These are phyloP conservation scores for Drosophila subpulchrella DNA, from an alignment of 1,140 invertebrate genomes.

Conservation along the genomic window DNA sequence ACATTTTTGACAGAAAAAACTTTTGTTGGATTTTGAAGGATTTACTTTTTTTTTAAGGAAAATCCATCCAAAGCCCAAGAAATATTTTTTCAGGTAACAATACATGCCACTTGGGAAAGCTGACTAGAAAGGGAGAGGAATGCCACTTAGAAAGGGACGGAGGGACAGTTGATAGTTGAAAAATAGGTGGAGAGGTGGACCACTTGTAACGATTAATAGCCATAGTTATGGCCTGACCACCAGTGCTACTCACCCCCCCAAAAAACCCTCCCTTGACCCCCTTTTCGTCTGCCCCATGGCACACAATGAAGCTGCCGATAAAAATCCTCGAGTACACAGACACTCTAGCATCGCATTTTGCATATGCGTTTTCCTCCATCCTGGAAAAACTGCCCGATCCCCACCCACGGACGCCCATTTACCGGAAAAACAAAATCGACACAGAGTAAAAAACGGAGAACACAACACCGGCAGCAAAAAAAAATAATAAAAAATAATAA, in stretches of 20 bases:
- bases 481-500: slow-evolving; percentile 7
- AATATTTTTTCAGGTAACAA: neutral
- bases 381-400: slow-evolving; percentile 12
- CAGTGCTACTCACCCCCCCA: neutral
- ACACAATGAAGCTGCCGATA: slow-evolving; percentile 73
- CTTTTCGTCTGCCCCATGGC: slow-evolving; percentile 36
- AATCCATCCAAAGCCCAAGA: too few relatives aligned
- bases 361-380: slow-evolving; percentile 62
- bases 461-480: slow-evolving; percentile 9
- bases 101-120: neutral
- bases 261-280: neutral
- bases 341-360: slow-evolving; percentile 48
- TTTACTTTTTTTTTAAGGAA: too few relatives aligned
- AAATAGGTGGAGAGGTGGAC: neutral
- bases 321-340: slow-evolving; percentile 53
- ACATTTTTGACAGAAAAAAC: too few relatives aligned
- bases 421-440: slow-evolving; percentile 13
- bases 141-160: neutral
- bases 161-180: neutral
- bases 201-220: slow-evolving; percentile 36
- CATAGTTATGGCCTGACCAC: slow-evolving; percentile 34
- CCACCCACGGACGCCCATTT: slow-evolving; percentile 26
- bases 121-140: neutral
- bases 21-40: too few relatives aligned
- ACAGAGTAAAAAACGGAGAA: slow-evolving; percentile 12